Conservation (phyloP, 2,797 vertebrate species). For the Apogon talboti region DNA sequence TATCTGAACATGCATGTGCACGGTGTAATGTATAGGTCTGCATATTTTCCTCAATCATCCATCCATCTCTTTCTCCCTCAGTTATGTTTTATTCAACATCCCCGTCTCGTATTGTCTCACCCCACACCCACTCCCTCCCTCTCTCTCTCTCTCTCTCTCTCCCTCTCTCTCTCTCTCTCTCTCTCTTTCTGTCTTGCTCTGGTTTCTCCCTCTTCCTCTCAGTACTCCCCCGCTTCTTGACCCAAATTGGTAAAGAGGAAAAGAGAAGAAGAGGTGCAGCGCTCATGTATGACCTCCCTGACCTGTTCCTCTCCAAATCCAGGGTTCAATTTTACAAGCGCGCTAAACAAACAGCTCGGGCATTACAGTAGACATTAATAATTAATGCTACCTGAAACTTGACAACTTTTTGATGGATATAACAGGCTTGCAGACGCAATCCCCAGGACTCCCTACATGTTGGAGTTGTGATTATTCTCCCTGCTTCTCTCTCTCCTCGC, state of each 20-base stretch:
- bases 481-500: conserved; percentile 3
- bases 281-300: conserved; percentile 56
- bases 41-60: conserved; percentile 17
- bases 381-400: conserved; percentile 62
- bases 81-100: conserved; percentile 73
- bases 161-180: no score
- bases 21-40: background rate
- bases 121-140: background rate
- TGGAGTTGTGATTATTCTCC: conserved; percentile 8
- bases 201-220: conserved; percentile 47
- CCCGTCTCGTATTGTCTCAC: conserved; percentile 39
- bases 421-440: conserved; percentile 36
- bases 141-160: background rate
- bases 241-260: conserved; percentile 40
- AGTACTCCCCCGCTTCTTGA: conserved; percentile 58
- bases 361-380: conserved; percentile 58
- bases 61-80: conserved; percentile 47
- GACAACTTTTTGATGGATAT: conserved; percentile 61
- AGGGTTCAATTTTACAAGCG: conserved; percentile 52
- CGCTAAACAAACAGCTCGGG: conserved; percentile 64
- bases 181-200: no score
- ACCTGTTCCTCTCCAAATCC: conserved; percentile 50
- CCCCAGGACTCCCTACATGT: conserved; percentile 25
- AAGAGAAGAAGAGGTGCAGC: conserved; percentile 13
- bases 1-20: background rate